A percentile compares a stretch with the other conserved stretches of the same genome.
Conservation (phyloP, 30 jellyfish, hydroid and myxozoan genomes). For the Aurelia coerulea region DNA sequence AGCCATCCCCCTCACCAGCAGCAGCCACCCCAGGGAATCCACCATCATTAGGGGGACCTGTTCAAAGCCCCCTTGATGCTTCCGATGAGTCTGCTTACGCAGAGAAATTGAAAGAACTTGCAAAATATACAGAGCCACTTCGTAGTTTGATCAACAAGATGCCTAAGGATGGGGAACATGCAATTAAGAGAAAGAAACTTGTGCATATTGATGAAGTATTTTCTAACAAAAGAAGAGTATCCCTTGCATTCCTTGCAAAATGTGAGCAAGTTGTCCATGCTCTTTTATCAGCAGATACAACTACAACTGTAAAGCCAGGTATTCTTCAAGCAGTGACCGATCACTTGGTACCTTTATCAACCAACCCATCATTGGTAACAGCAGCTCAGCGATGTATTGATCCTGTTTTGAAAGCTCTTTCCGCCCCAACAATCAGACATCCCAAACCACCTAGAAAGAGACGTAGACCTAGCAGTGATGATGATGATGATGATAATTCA, state of each 20-base stretch:
- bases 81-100: constrained; percentile 73
- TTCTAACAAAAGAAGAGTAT: constrained; percentile 55
- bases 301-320: constrained; percentile 41
- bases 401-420: constrained; percentile 50
- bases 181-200: constrained; percentile 43
- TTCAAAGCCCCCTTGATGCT: constrained; percentile 76
- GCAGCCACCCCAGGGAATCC: constrained; percentile 77
- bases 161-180: constrained; percentile 81
- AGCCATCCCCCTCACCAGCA: constrained; percentile 78
- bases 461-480: constrained; percentile 22
- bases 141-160: constrained; percentile 59
- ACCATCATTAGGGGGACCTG: constrained; percentile 74
- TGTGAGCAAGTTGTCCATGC: constrained; percentile 64
- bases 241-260: constrained; percentile 23
- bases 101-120: constrained; percentile 63
- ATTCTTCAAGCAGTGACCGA: constrained; percentile 63
- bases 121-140: constrained; percentile 62
- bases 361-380: constrained; percentile 39
- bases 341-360: constrained; percentile 52
- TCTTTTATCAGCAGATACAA: constrained; percentile 39
- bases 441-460: constrained; percentile 72
- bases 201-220: constrained; percentile 37
- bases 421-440: constrained; percentile 59
- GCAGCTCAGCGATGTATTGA: constrained; percentile 66
- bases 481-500: constrained; percentile 38